phyloP scores from a whole-genome alignment of 2,797 vertebrate genomes.

The Micrastur ruficollis region DNA sequence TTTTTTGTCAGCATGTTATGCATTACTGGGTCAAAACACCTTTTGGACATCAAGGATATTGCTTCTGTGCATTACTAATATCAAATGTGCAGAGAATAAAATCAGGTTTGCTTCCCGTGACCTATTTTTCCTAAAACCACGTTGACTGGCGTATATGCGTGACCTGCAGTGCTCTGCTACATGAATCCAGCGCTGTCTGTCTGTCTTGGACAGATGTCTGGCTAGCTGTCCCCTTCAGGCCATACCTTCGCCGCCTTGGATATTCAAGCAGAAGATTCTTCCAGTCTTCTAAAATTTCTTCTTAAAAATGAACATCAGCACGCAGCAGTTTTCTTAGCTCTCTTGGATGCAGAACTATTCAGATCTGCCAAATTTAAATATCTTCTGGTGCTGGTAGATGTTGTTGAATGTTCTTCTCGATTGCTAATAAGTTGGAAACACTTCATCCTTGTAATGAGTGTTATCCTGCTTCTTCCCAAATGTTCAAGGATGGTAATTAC shows the following conservation, averaged over 20 bases:
- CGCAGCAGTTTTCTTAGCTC: neutral
- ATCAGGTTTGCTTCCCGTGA: neutral
- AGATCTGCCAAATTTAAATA: constrained; percentile 33
- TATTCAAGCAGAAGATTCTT: neutral
- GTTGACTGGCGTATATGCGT: fast-evolving
- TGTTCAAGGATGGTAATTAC: neutral
- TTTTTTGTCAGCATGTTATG: neutral
- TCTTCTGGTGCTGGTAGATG: constrained; percentile 27
- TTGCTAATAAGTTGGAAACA: constrained; percentile 30
- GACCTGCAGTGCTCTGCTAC: neutral
- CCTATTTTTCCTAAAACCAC: neutral
- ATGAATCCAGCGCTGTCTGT: neutral
- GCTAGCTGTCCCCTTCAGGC: neutral
- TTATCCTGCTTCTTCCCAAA: constrained; percentile 2
- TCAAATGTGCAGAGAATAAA: neutral
- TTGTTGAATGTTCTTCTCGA: neutral
- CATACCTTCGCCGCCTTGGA: neutral
- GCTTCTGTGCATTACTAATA: constrained; percentile 8
- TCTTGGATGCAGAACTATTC: constrained; percentile 35
- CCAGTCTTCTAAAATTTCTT: neutral
- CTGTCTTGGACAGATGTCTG: neutral
- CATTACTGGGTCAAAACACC: neutral
- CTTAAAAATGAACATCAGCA: constrained; percentile 18
- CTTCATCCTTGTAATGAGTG: neutral
- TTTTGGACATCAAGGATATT: neutral